Evolutionary conservation across 2,797 vertebrate species (phyloP).

Genomic region (Babyrousa celebensis): DNA sequence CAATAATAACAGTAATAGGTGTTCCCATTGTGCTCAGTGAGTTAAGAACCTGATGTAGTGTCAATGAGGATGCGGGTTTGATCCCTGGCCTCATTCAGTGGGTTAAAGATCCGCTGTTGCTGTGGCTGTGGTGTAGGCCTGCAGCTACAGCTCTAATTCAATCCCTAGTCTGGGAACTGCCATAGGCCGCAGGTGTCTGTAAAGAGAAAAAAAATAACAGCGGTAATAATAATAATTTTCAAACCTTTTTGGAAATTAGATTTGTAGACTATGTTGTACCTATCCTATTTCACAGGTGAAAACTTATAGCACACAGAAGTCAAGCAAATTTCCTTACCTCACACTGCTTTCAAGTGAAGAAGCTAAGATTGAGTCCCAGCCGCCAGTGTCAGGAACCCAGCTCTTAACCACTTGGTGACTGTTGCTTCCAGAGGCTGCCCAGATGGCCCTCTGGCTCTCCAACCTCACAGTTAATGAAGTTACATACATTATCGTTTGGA

Average conservation of each 20-base stretch:
- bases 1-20: background rate
- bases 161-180: no score
- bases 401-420: background rate
- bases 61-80: no score
- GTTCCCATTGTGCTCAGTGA: no score
- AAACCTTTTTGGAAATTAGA: background rate
- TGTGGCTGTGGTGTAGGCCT: no score
- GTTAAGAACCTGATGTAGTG: no score
- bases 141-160: no score
- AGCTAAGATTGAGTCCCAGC: background rate
- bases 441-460: background rate
- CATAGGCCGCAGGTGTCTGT: no score
- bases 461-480: background rate
- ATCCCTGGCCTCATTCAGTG: no score
- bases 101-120: no score
- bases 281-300: background rate
- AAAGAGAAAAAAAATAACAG: background rate
- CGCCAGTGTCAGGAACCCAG: background rate
- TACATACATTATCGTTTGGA: background rate
- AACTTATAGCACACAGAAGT: background rate
- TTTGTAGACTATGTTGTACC: background rate
- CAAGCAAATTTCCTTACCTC: background rate
- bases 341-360: background rate
- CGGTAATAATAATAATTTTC: background rate
- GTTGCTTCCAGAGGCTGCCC: fast-evolving